A percentile compares a stretch with the other conserved stretches of the same genome.
These are phyloP conservation scores for Rhea pennata DNA, from an alignment of 2,113 vertebrate genomes.

Conservation along the genomic window DNA sequence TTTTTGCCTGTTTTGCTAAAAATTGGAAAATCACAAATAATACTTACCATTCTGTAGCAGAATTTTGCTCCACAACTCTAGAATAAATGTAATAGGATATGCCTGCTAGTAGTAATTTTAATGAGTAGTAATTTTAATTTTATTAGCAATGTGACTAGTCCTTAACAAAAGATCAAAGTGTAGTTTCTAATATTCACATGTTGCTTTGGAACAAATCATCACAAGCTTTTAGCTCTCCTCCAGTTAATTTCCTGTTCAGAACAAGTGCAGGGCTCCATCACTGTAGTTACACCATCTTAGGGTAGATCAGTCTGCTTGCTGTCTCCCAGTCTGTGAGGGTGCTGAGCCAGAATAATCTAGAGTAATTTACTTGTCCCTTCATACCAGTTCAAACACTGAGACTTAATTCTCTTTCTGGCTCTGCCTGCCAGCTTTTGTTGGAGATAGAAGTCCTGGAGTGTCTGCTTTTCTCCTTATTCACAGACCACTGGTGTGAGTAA, in stretches of 20 bases:
- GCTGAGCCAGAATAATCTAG: background rate
- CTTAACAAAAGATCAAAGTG: background rate
- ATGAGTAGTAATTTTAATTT: background rate
- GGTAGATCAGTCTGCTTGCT: background rate
- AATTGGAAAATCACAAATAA: background rate
- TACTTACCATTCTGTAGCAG: background rate
- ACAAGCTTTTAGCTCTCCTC: background rate
- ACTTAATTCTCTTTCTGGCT: background rate
- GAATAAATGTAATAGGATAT: background rate
- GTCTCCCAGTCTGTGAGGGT: rapidly evolving
- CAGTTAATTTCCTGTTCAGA: background rate
- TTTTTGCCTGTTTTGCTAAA: background rate
- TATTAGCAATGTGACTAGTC: background rate
- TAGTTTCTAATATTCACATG: background rate
- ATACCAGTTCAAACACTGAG: background rate
- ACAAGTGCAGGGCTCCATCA: background rate
- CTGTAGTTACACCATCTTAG: rapidly evolving
- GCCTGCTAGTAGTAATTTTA: background rate
- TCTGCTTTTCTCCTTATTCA: background rate
- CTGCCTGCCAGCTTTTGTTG: background rate
- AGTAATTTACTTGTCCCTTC: background rate
- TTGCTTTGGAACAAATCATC: background rate
- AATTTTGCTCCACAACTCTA: background rate
- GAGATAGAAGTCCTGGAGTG: background rate
- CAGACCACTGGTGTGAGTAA: background rate